Percentiles rank a stretch among this genome's conserved stretches.
phyloP scores from a whole-genome alignment of 2,797 vertebrate species.

The Macropus fuliginosus region DNA sequence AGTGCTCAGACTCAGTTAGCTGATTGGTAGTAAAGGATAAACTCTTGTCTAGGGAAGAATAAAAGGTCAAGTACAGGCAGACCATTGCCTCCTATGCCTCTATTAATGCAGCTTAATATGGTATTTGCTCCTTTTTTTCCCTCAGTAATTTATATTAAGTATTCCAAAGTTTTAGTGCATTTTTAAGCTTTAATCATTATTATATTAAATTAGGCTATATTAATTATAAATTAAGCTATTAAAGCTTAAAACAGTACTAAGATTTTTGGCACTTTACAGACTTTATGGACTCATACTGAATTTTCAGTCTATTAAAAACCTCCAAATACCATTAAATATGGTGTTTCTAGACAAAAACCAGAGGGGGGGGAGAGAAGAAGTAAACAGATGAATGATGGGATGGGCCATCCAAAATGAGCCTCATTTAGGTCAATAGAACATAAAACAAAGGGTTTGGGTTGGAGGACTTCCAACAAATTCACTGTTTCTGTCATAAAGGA shows the following conservation, averaged over 20 bases:
- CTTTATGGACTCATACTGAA: background rate
- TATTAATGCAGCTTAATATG: background rate
- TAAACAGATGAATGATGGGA: background rate
- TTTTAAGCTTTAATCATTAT: background rate
- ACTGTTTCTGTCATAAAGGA: background rate
- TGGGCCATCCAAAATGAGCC: background rate
- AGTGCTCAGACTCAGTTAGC: background rate
- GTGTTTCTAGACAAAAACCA: background rate
- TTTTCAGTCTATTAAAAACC: background rate
- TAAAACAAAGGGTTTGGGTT: background rate
- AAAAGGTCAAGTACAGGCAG: background rate
- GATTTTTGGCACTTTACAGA: background rate
- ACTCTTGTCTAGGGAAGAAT: background rate
- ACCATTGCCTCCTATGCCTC: background rate
- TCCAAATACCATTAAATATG: background rate
- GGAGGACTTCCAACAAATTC: background rate
- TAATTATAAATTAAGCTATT: background rate
- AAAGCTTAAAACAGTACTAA: background rate
- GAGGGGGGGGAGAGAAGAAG: background rate
- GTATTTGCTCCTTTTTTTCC: background rate
- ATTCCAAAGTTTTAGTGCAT: background rate
- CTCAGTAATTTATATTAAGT: background rate
- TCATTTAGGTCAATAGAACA: background rate
- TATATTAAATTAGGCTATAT: background rate
- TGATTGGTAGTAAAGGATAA: background rate